phyloP scores from a whole-genome alignment of 2,113 vertebrate genomes.

The Mormyrus lacerda region DNA sequence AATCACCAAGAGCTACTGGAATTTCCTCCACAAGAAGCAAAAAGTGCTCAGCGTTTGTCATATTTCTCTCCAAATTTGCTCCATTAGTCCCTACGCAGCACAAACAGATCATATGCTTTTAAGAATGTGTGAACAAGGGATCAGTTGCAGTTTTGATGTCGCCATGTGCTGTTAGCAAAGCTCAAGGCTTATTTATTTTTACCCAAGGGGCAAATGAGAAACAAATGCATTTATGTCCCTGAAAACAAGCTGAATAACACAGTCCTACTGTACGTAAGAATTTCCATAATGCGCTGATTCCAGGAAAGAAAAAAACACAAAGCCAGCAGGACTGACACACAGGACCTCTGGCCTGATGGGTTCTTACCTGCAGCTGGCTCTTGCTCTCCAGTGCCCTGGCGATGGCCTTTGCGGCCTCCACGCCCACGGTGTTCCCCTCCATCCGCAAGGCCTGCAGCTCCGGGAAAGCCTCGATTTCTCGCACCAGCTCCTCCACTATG shows the following conservation, averaged over 20 bases:
- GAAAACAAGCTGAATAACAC: neutral
- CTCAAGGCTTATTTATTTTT: neutral
- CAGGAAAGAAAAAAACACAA: neutral
- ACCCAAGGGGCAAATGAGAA: neutral
- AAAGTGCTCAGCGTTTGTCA: neutral
- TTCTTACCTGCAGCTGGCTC: conserved; percentile 73
- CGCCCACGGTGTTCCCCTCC: conserved; percentile 91
- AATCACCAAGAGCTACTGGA: neutral
- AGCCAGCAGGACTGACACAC: neutral
- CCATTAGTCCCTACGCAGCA: neutral
- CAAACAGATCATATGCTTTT: neutral
- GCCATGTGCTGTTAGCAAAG: neutral
- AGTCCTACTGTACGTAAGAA: neutral
- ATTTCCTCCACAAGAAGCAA: neutral
- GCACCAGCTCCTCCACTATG: conserved; percentile 69
- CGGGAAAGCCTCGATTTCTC: conserved; percentile 78
- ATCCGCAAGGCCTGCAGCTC: conserved; percentile 78
- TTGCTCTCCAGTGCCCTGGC: conserved; percentile 87
- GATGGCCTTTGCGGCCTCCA: conserved; percentile 86
- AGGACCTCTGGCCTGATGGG: neutral
- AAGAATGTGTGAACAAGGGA: neutral
- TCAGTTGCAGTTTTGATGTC: neutral
- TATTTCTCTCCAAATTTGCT: neutral
- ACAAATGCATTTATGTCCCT: neutral
- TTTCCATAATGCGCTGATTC: neutral